A percentile compares a stretch with the other conserved stretches of the same genome.
These are phyloP conservation scores for Apodemia zela DNA, from an alignment of 2,888 invertebrate genomes.

Conservation along the genomic window DNA sequence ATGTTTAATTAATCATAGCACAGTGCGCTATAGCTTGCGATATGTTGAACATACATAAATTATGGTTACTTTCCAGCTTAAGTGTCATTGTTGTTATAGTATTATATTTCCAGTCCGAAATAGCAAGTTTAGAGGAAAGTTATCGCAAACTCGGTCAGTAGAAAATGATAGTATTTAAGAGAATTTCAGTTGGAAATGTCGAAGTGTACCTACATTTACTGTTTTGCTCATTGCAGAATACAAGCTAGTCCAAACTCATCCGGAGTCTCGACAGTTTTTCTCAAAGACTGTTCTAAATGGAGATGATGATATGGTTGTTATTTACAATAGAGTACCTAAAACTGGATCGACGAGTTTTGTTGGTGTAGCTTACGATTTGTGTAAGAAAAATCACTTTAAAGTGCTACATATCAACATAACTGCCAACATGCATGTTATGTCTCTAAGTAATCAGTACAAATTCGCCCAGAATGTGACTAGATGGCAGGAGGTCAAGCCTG, in stretches of 20 bases:
- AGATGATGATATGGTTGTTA: slow-evolving; percentile 87
- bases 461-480: slow-evolving; percentile 94
- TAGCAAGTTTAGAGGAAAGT: slow-evolving; percentile 62
- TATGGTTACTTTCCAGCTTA: slow-evolving; percentile 68
- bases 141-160: slow-evolving; percentile 62
- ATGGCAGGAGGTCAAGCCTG: slow-evolving; percentile 95
- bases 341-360: slow-evolving; percentile 98
- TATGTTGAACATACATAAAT: slow-evolving; percentile 72
- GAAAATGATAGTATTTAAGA: slow-evolving; percentile 19
- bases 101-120: slow-evolving; percentile 72
- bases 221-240: slow-evolving; percentile 53
- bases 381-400: slow-evolving; percentile 84
- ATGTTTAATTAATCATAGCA: slow-evolving; percentile 50
- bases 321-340: slow-evolving; percentile 98
- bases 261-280: slow-evolving; percentile 63
- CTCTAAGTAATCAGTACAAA: slow-evolving; percentile 92
- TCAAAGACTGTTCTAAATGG: slow-evolving; percentile 53
- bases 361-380: slow-evolving; percentile 93
- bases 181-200: neutral
- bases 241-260: slow-evolving; percentile 51
- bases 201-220: neutral
- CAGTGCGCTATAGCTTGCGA: slow-evolving; percentile 43
- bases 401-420: slow-evolving; percentile 96
- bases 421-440: slow-evolving; percentile 96
- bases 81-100: slow-evolving; percentile 67